Conservation (phyloP, 2,797 vertebrate species). For the Lacerta agilis region DNA sequence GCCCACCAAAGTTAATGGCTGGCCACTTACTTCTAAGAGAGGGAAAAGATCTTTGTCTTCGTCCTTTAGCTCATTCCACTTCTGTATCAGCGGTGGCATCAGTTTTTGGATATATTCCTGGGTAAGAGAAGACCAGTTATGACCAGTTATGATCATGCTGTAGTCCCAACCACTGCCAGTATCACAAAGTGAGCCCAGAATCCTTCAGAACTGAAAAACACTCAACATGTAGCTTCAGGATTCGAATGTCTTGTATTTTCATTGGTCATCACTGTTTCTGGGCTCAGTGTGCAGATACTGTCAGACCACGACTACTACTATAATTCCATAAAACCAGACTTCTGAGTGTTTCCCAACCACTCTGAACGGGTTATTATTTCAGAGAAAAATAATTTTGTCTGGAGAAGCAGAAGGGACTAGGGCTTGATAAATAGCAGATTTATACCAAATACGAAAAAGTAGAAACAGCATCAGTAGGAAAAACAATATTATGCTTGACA, state of each 20-base stretch:
- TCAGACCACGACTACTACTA: neutral
- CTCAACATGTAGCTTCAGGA: slow-evolving; percentile 28
- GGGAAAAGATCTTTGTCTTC: slow-evolving; percentile 97
- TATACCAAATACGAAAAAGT: neutral
- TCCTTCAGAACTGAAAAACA: slow-evolving; percentile 36
- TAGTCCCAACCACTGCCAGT: neutral
- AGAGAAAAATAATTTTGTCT: neutral
- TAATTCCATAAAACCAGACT: neutral
- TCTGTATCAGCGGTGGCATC: slow-evolving; percentile 95
- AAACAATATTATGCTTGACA: neutral
- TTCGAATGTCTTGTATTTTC: slow-evolving; percentile 52
- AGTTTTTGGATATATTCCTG: slow-evolving; percentile 96
- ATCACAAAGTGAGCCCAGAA: neutral
- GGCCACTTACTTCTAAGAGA: slow-evolving; percentile 85
- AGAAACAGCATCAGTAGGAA: neutral
- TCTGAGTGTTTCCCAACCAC: neutral
- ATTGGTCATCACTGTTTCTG: slow-evolving; percentile 10
- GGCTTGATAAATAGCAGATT: neutral
- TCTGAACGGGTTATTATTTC: neutral
- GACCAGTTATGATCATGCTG: neutral
- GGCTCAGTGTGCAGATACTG: neutral
- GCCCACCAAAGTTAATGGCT: neutral
- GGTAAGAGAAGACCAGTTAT: neutral
- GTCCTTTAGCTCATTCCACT: slow-evolving; percentile 96
- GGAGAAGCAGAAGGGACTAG: neutral